Conservation (phyloP, 2,113 vertebrate genomes). For the Chiloscyllium plagiosum region DNA sequence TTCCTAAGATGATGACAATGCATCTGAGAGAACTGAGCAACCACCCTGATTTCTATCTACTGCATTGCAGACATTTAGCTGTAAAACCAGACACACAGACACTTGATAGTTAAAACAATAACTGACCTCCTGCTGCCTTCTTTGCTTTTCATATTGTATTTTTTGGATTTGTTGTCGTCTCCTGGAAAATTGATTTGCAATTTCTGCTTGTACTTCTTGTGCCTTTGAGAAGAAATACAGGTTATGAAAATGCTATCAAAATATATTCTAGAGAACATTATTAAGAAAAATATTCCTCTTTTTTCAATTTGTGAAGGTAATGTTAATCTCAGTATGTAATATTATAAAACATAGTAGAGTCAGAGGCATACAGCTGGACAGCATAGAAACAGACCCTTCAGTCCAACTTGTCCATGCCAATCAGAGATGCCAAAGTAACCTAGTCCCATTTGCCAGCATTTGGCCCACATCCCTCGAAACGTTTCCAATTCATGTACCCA, state of each 20-base stretch:
- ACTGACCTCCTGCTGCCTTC: slow-evolving; percentile 54
- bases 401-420: too few species aligned
- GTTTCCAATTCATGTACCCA: too few species aligned
- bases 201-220: slow-evolving; percentile 47
- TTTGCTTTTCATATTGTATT: slow-evolving; percentile 58
- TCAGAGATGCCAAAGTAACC: too few species aligned
- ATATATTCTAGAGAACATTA: not conserved
- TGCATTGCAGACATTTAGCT: not conserved
- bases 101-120: not conserved
- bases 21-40: not conserved
- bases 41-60: not conserved
- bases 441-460: too few species aligned
- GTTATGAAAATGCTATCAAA: not conserved
- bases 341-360: not conserved
- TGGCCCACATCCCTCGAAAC: too few species aligned
- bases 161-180: slow-evolving; percentile 65
- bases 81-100: not conserved
- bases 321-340: not conserved
- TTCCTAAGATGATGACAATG: not conserved
- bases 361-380: too few species aligned
- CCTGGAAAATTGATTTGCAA: slow-evolving; percentile 42
- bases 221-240: slow-evolving; percentile 45
- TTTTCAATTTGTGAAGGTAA: not conserved
- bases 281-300: too few species aligned
- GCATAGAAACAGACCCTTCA: too few species aligned